Conservation (phyloP, 2,888 invertebrate genomes). For the Cheilosia pagana region DNA sequence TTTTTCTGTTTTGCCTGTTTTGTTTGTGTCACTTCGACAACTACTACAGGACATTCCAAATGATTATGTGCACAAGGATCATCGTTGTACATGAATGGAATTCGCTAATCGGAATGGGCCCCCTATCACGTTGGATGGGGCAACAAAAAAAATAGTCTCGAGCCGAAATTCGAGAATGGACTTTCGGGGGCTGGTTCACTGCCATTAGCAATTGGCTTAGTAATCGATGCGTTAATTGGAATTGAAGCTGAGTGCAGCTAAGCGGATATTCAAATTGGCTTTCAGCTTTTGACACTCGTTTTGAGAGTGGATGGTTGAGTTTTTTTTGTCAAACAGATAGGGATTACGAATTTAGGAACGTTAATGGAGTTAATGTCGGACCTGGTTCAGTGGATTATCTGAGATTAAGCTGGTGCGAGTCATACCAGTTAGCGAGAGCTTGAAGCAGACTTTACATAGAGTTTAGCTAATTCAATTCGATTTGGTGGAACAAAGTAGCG, state of each 20-base stretch:
- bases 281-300: conserved; percentile 25
- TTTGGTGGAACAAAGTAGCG: conserved; percentile 6
- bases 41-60: conserved; percentile 43
- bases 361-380: conserved; percentile 58
- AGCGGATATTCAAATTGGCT: conserved; percentile 52
- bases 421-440: conserved; percentile 34
- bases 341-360: conserved; percentile 57
- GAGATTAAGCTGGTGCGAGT: conserved; percentile 30
- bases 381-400: conserved; percentile 56
- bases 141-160: conserved; percentile 23
- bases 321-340: conserved; percentile 9
- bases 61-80: conserved; percentile 64
- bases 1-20: neutral
- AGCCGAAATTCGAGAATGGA: conserved; percentile 44
- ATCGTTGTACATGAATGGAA: conserved; percentile 54
- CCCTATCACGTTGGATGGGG: conserved; percentile 3
- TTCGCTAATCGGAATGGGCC: conserved; percentile 61
- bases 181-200: conserved; percentile 50
- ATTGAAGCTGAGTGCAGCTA: conserved; percentile 58
- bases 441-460: conserved; percentile 13
- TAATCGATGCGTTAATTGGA: conserved; percentile 73
- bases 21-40: conserved; percentile 20
- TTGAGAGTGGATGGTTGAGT: neutral
- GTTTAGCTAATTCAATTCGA: conserved; percentile 46
- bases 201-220: conserved; percentile 67